Conservation (phyloP, 2,888 invertebrate species). For the Patella caerulea region DNA sequence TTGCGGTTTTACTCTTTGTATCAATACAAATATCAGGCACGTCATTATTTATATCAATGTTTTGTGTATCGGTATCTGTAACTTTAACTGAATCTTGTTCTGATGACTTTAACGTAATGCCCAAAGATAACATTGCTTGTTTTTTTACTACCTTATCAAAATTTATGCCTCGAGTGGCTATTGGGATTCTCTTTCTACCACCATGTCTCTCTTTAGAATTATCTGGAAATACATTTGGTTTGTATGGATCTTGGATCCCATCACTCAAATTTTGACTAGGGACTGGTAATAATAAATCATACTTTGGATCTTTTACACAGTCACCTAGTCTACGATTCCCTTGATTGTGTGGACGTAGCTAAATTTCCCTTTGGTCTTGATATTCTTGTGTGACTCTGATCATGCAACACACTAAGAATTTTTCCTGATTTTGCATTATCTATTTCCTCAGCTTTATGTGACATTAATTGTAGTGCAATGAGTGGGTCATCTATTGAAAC, state of each 20-base stretch:
- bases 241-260: not conserved
- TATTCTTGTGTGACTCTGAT: not conserved
- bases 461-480: not conserved
- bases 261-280: not conserved
- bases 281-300: not conserved
- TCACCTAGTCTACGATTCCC: not conserved
- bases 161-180: not conserved
- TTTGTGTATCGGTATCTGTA: not conserved
- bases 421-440: not conserved
- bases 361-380: not conserved
- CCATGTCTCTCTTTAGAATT: not conserved
- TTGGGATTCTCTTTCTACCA: not conserved
- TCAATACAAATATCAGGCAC: not conserved
- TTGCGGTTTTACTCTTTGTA: too few species aligned
- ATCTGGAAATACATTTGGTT: not conserved
- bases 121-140: not conserved
- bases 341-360: not conserved
- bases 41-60: not conserved
- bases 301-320: not conserved
- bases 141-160: not conserved
- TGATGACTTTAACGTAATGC: not conserved
- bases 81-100: too few species aligned
- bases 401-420: conserved; percentile 3
- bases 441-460: not conserved
- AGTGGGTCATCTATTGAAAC: too few species aligned